A percentile compares a stretch with the other conserved stretches of the same genome.
These are phyloP conservation scores for Gymnoscelis rufifasciata DNA, from an alignment of 2,888 invertebrate species.

Conservation along the genomic window DNA sequence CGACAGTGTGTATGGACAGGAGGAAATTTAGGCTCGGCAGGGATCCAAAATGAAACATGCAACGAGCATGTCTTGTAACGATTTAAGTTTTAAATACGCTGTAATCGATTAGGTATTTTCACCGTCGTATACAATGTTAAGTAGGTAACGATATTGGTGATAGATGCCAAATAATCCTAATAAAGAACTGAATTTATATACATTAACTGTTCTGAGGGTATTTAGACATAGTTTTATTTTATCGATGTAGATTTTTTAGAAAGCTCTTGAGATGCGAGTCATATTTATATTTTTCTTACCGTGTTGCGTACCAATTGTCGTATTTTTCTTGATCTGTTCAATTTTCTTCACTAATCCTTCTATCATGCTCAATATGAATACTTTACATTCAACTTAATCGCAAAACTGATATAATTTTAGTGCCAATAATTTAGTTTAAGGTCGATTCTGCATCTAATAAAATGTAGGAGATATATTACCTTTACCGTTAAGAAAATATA, in stretches of 20 bases:
- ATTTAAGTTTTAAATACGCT: constrained; percentile 61
- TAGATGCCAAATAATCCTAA: constrained; percentile 79
- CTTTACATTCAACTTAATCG: constrained; percentile 40
- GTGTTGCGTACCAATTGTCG: constrained; percentile 25
- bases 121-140: constrained; percentile 74
- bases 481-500: constrained; percentile 46
- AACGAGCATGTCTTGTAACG: constrained; percentile 43
- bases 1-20: constrained; percentile 54
- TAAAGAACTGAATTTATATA: constrained; percentile 80
- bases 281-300: constrained; percentile 38
- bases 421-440: constrained; percentile 72
- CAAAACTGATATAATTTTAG: constrained; percentile 61
- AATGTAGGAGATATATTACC: constrained; percentile 46
- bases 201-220: constrained; percentile 78
- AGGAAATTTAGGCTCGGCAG: constrained; percentile 75
- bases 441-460: constrained; percentile 46
- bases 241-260: constrained; percentile 46
- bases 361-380: constrained; percentile 49
- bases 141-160: constrained; percentile 74
- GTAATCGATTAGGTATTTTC: constrained; percentile 69
- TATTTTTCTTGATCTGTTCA: constrained; percentile 13
- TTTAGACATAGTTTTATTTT: constrained; percentile 70
- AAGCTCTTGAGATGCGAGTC: constrained; percentile 38
- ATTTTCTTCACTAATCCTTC: constrained; percentile 29
- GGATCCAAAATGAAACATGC: constrained; percentile 55